phyloP scores from a whole-genome alignment of 2,888 invertebrate genomes.

The Dicranocentrus wangi region DNA sequence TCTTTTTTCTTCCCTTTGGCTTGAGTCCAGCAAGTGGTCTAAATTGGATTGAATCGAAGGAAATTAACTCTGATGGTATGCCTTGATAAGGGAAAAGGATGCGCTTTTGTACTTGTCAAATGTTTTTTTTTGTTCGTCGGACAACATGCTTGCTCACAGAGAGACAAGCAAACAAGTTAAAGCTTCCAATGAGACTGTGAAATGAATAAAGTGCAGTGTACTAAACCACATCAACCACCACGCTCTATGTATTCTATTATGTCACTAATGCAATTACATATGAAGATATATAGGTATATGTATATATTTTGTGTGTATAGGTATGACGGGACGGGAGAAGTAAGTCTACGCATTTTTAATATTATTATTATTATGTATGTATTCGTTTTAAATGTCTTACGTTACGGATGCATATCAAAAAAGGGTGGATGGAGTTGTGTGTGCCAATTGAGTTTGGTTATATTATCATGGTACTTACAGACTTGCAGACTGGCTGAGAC shows the following conservation, averaged over 20 bases:
- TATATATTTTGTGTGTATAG: not conserved
- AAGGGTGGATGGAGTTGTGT: too few relatives aligned
- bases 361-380: not conserved
- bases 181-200: constrained; percentile 9
- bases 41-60: constrained; percentile 63
- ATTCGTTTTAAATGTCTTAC: too few relatives aligned
- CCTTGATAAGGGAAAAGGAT: constrained; percentile 55
- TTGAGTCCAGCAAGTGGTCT: constrained; percentile 61
- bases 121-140: constrained; percentile 34
- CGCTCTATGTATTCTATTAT: not conserved
- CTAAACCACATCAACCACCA: not conserved
- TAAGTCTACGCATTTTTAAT: not conserved
- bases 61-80: constrained; percentile 55
- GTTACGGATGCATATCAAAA: too few relatives aligned
- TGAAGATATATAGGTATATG: not conserved
- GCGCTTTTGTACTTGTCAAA: constrained; percentile 58
- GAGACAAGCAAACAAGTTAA: constrained; percentile 18
- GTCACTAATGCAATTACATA: not conserved
- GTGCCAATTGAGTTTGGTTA: too few relatives aligned
- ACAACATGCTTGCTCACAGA: constrained; percentile 19
- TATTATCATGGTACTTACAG: too few relatives aligned
- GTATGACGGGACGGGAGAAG: not conserved
- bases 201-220: constrained; percentile 6
- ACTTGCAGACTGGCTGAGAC: too few relatives aligned
- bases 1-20: constrained; percentile 41